Conservation (phyloP, 2,797 vertebrate species). For the Tarsius wallacei region DNA sequence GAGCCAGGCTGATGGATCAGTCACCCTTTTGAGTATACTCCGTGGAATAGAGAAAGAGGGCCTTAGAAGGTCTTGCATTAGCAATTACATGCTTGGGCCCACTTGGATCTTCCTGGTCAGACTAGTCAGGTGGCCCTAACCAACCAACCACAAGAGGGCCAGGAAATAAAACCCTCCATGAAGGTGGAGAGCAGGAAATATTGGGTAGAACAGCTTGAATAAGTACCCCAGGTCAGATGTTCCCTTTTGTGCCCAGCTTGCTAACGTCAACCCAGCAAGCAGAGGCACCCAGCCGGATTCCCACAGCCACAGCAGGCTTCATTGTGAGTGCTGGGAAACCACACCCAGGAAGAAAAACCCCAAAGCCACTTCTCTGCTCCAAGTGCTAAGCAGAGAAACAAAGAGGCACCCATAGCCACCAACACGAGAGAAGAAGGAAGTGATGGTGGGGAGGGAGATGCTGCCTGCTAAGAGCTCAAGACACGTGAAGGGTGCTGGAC, state of each 20-base stretch:
- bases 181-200: neutral
- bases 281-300: neutral
- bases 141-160: neutral
- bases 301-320: neutral
- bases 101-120: neutral
- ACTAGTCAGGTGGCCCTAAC: neutral
- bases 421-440: neutral
- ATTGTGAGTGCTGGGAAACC: neutral
- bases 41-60: neutral
- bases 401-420: neutral
- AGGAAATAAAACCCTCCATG: neutral
- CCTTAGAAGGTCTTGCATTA: neutral
- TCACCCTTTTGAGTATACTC: neutral
- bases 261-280: neutral
- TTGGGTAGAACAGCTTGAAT: neutral
- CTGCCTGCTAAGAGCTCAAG: neutral
- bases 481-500: neutral
- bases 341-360: neutral
- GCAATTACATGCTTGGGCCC: neutral
- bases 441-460: fast-evolving
- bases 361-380: neutral
- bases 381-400: neutral
- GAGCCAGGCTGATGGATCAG: neutral
- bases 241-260: neutral
- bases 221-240: neutral